Evolutionary conservation across 1,140 invertebrate genomes (phyloP), one percentile per base, ranked within the genome.

Genomic region (Mycetomoellerius zeteki): DNA sequence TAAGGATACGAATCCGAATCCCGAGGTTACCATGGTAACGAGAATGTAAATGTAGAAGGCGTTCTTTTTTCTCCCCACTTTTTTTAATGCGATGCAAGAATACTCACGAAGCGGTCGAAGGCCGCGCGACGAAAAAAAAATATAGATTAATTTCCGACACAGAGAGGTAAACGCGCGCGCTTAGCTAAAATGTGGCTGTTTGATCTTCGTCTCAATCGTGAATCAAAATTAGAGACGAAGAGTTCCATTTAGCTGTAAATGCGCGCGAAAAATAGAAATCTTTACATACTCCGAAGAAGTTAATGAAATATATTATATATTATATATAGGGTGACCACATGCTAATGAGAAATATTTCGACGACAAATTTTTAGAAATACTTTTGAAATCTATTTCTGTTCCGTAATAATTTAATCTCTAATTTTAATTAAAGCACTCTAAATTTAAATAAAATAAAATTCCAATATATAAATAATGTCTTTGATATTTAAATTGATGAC

Each of bases 11-110:
- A 80, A 86, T 65, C 85, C 85, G 54, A 82, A 85, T 89, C 73
- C 56, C 89, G 89, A 91, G 87, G 90, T 91, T 91, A 91, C 90
- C 90, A 91, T 91, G 90, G 90, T 89, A 91, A 91, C 90, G 73
- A 91, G 64, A 71, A 89, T 82, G 60, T 87, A 88, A 84, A 50
- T 82, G 64, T 86, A 88, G 52, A 60, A 90, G 71, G 73, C 21
- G 24, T 62, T 21, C 47, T 54, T 89, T 65, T 80, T 37, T 37
- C 16, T 47, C 47, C 33, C 62, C 33, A 69, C 19, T 27, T 76
- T 21, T 50, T 60, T 27, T 37, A 85, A 65, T 21, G 19, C 73
- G 75, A 67, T 58, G 47, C 62, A 85, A 85, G 65, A 85, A 85
- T 85, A 85, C 84, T 85, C 84, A 43, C 37, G 75, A 75, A 24